Conservation (phyloP, 1,140 invertebrate genomes). For the Phymastichus coffea region DNA sequence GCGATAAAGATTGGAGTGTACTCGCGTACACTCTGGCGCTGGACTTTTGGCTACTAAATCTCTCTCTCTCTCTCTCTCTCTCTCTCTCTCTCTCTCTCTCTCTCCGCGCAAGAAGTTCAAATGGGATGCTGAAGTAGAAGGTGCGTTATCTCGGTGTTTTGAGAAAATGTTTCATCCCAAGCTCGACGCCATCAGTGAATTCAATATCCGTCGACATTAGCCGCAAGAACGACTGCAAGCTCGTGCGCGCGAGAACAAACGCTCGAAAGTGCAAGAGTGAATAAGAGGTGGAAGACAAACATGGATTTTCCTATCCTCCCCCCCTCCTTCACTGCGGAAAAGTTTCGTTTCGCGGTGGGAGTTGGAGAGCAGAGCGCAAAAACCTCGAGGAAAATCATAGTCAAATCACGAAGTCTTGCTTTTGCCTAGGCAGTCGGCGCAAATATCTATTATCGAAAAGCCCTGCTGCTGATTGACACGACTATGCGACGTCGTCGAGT, state of each 20-base stretch:
- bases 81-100: no score
- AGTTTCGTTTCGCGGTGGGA: background rate
- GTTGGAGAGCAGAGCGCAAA: background rate
- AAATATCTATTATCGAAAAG: conserved; percentile 38
- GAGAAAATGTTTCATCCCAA: conserved; percentile 2
- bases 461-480: background rate
- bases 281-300: background rate
- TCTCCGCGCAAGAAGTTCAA: no score
- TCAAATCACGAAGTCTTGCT: conserved; percentile 33
- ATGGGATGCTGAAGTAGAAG: no score
- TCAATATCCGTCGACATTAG: conserved; percentile 12
- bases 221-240: background rate
- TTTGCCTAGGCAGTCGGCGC: no score
- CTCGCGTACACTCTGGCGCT: no score
- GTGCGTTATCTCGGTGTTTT: background rate
- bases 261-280: no score
- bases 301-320: background rate
- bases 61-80: no score
- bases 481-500: background rate
- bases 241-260: no score
- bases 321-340: background rate
- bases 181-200: background rate
- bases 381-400: background rate
- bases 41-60: no score
- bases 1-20: no score